phyloP scores from a whole-genome alignment of 2,888 invertebrate genomes.

The Acrobeloides nanus region DNA sequence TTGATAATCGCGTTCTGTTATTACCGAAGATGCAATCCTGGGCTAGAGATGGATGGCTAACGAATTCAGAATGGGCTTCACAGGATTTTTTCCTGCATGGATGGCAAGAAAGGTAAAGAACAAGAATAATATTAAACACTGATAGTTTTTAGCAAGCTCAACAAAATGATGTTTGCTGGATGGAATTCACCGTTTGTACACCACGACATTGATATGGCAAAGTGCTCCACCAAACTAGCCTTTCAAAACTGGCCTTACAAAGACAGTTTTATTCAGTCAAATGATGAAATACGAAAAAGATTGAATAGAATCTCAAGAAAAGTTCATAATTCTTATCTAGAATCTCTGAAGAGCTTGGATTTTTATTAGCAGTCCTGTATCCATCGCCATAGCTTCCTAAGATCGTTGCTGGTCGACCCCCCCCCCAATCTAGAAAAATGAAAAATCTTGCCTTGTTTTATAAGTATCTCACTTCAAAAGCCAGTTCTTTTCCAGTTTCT shows the following conservation, averaged over 20 bases:
- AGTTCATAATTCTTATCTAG: no score
- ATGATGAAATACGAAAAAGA: no score
- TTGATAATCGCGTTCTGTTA: constrained; percentile 5
- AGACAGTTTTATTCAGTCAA: constrained; percentile 8
- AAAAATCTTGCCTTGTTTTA: no score
- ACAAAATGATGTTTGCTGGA: constrained; percentile 8
- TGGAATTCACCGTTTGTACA: constrained; percentile 13
- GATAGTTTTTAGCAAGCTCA: constrained; percentile 4
- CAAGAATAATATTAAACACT: not conserved
- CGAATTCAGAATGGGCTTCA: constrained; percentile 29
- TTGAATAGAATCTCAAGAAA: no score
- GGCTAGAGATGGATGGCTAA: constrained; percentile 44
- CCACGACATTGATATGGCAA: not conserved
- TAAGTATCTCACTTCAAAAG: no score
- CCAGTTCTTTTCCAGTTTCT: no score
- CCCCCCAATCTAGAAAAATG: no score
- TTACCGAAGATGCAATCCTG: constrained; percentile 22
- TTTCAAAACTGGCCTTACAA: constrained; percentile 16
- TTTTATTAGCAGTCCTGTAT: no score
- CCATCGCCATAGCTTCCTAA: no score
- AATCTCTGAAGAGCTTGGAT: no score
- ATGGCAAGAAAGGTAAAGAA: constrained; percentile 26
- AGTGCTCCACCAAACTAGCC: constrained; percentile 3
- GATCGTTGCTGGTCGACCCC: no score
- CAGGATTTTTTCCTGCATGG: constrained; percentile 45